Base-by-base conservation (phyloP, 2,888 invertebrate species). In the Drosophila trichaetosa region DNA sequence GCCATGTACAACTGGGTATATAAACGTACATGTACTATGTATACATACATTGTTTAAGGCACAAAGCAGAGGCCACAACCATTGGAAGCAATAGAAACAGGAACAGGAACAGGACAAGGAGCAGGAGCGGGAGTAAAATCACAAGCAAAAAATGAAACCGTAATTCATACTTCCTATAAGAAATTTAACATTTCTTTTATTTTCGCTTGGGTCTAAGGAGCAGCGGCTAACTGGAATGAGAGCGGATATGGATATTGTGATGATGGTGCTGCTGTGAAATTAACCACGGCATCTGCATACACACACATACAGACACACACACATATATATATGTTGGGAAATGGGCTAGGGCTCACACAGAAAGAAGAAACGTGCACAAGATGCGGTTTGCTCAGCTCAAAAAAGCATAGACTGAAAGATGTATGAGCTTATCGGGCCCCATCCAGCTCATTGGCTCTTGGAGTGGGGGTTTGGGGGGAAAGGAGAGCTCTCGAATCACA, bases 291-390 rank as follows among this genome's bases (percentile, higher is more conserved):
- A 54, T 66, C 56, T 59, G 31, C 40, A 40, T 42, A 56, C 54
- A 46, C 24, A 46, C 46, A 4, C 21, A 4, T 8, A 54, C 18
- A 24, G n/a, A n/a, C 21, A 34, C 24, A 53, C 6, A 16, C 1
- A 33, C 4, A 31, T 1, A 34, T 24, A 38, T n/a, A 36, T 59
- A 42, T 65, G 63, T 48, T 56, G 49, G 52, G 21, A 63, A 52
- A 40, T 48, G 48, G 38, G 38, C 52, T 36, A 57, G 29, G 53
- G 21, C 46, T 40, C 54, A 62, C 36, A 58, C 34, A 40, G 24
- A 58, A 40, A 53, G 34, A 60, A 68, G 78, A 83, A 90, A 89
- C 90, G 91, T 91, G 91, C 91, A 82, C 87, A 91, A 91, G 91
- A 89, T 91, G 91, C 74, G 88, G 87, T 90, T 91, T 80, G 75